Evolutionary conservation across 92 coral and sea anemone species (phyloP).

Genomic region (Parazoanthus swiftii): DNA sequence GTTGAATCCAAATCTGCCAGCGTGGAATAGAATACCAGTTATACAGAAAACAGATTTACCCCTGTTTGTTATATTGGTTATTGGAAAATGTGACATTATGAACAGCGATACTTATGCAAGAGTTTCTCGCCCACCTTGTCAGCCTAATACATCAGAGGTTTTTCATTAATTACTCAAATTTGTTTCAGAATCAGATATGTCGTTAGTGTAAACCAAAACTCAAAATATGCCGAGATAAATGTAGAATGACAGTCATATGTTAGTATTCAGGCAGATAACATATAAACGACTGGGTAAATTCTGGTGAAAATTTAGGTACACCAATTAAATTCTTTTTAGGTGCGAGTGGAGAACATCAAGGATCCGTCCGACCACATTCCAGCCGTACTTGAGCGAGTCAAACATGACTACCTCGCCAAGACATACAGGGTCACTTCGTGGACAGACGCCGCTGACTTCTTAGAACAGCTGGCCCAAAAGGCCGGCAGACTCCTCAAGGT

Average conservation of each 20-base stretch:
- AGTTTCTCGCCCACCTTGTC: too few relatives aligned
- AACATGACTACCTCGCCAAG: constrained; percentile 78
- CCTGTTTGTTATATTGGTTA: too few relatives aligned
- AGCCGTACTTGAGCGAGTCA: constrained; percentile 83
- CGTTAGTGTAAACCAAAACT: background rate
- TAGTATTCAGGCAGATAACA: background rate
- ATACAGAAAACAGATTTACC: too few relatives aligned
- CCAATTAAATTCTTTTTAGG: constrained; percentile 49
- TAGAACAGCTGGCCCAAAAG: constrained; percentile 86
- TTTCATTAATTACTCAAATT: too few relatives aligned
- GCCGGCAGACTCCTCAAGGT: constrained; percentile 93
- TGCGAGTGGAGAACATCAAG: constrained; percentile 94
- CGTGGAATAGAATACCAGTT: too few relatives aligned
- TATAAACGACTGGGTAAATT: background rate
- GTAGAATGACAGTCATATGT: background rate
- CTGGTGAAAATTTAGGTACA: background rate
- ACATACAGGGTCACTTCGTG: constrained; percentile 84
- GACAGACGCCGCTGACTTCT: constrained; percentile 78
- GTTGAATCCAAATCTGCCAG: too few relatives aligned
- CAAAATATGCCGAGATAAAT: too few relatives aligned
- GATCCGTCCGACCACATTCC: constrained; percentile 93
- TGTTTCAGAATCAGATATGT: background rate
- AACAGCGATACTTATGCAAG: background rate
- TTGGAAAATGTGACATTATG: too few relatives aligned
- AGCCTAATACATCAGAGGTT: too few relatives aligned